A percentile compares a stretch with the other conserved stretches of the same genome.
Evolutionary conservation across 2,888 invertebrate species (phyloP).

Genomic region (Pachycephus smyrnensis): DNA sequence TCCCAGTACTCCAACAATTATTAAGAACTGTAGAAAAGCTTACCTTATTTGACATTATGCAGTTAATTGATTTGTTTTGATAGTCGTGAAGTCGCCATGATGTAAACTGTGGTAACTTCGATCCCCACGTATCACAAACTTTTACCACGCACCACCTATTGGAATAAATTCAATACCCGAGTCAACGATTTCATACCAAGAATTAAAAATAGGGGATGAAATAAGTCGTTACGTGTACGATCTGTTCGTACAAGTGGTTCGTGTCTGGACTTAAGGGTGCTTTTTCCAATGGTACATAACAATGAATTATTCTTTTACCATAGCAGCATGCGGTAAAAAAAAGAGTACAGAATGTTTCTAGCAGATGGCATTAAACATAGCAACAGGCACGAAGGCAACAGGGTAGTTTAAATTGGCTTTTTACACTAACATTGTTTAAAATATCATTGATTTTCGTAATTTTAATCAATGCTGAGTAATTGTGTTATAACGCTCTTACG

Average conservation of each 20-base stretch:
- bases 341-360: too few relatives aligned
- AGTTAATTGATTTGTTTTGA: conserved; percentile 44
- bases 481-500: too few relatives aligned
- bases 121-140: neutral
- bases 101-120: conserved; percentile 19
- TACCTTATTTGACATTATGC: conserved; percentile 51
- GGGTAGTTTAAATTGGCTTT: too few relatives aligned
- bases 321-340: too few relatives aligned
- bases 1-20: neutral
- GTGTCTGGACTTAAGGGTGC: neutral
- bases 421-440: too few relatives aligned
- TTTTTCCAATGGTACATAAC: too few relatives aligned
- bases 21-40: conserved; percentile 9
- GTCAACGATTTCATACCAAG: neutral
- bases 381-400: too few relatives aligned
- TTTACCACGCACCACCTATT: neutral
- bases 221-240: neutral
- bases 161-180: neutral
- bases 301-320: too few relatives aligned
- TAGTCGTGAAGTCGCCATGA: conserved; percentile 45
- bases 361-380: too few relatives aligned
- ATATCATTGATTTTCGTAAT: too few relatives aligned
- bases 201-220: neutral
- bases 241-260: neutral
- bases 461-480: too few relatives aligned